These are phyloP conservation scores for Lithophane leautieri DNA, from an alignment of 2,888 invertebrate species.

Conservation along the genomic window DNA sequence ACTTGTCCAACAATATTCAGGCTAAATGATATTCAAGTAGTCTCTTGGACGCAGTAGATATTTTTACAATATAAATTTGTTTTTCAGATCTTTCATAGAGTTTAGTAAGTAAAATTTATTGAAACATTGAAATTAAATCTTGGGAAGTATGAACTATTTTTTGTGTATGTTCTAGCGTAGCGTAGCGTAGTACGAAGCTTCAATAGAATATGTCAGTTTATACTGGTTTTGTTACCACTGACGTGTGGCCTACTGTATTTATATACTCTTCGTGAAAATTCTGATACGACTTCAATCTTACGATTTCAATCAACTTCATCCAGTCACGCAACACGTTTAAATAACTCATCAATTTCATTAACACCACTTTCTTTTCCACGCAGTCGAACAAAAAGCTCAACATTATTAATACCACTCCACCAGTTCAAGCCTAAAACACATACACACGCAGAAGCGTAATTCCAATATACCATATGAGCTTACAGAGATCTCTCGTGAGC, in stretches of 20 bases:
- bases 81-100: slow-evolving; percentile 26
- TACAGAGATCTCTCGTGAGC: slow-evolving; percentile 67
- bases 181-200: too few species aligned
- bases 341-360: slow-evolving; percentile 21
- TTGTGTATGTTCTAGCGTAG: not conserved
- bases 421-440: slow-evolving; percentile 60
- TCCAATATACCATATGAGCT: slow-evolving; percentile 74
- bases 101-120: slow-evolving; percentile 54
- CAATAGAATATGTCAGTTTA: too few species aligned
- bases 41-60: slow-evolving; percentile 19
- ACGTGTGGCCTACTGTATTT: too few species aligned
- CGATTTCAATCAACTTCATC: slow-evolving; percentile 22
- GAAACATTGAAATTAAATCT: slow-evolving; percentile 45
- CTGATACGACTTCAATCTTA: not conserved
- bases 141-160: slow-evolving; percentile 15
- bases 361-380: slow-evolving; percentile 25
- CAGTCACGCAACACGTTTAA: slow-evolving; percentile 3
- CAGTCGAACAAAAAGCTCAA: slow-evolving; percentile 45
- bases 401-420: slow-evolving; percentile 70
- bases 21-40: slow-evolving; percentile 25
- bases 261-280: not conserved
- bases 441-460: slow-evolving; percentile 49
- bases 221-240: too few species aligned
- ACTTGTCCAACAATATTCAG: slow-evolving; percentile 5
- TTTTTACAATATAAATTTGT: slow-evolving; percentile 57